Evolutionary conservation across 2,888 invertebrate species (phyloP).

Genomic region (Caradrina clavipalpis): DNA sequence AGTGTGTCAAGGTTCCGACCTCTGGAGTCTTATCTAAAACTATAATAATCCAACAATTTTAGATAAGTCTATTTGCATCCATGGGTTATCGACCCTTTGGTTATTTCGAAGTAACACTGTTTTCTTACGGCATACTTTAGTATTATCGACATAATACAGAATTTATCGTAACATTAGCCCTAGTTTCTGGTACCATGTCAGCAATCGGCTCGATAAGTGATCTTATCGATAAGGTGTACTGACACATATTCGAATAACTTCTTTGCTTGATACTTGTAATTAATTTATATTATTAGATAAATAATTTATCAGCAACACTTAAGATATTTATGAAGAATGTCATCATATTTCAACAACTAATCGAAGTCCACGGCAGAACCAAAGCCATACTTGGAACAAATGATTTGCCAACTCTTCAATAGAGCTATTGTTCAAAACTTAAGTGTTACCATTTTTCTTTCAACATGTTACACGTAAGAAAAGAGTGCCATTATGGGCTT

Average conservation of each 20-base stretch:
- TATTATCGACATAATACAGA: slow-evolving; percentile 8
- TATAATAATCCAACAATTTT: slow-evolving; percentile 25
- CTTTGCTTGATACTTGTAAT: slow-evolving; percentile 25
- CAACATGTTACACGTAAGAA: slow-evolving; percentile 24
- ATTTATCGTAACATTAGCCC: slow-evolving; percentile 18
- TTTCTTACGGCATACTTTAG: slow-evolving; percentile 6
- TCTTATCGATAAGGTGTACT: slow-evolving; percentile 65
- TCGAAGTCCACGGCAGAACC: slow-evolving; percentile 16
- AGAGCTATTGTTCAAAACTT: slow-evolving; percentile 37
- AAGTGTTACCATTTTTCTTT: slow-evolving; percentile 20
- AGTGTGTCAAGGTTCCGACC: slow-evolving; percentile 40
- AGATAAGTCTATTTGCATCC: slow-evolving; percentile 45
- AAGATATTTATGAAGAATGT: slow-evolving; percentile 29
- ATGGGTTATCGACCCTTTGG: slow-evolving; percentile 27
- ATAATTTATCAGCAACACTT: slow-evolving; percentile 16
- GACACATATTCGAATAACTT: slow-evolving; percentile 62
- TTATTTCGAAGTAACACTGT: slow-evolving; percentile 11
- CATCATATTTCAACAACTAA: slow-evolving; percentile 8
- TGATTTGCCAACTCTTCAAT: slow-evolving; percentile 13
- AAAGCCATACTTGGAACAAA: slow-evolving; percentile 4
- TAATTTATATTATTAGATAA: slow-evolving; percentile 20
- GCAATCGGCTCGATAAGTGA: slow-evolving; percentile 45
- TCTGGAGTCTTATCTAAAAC: slow-evolving; percentile 47
- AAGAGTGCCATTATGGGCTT: slow-evolving; percentile 38
- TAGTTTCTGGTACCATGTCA: slow-evolving; percentile 46